Percentiles rank a stretch among this genome's conserved stretches.
Evolutionary conservation across 2,113 vertebrate genomes (phyloP).

Genomic region (Merops nubicus): DNA sequence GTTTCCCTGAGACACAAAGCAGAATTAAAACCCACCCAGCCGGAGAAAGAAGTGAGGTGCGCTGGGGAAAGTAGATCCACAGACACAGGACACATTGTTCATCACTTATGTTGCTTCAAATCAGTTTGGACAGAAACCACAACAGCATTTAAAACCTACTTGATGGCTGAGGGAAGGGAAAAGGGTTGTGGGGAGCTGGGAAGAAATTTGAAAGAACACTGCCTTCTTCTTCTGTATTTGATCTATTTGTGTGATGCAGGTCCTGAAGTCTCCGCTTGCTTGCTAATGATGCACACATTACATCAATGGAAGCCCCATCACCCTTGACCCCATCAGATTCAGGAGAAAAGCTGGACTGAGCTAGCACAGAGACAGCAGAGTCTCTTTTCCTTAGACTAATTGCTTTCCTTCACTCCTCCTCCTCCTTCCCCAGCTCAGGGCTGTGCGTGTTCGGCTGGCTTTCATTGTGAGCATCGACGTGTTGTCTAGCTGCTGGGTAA

Average conservation of each 20-base stretch:
- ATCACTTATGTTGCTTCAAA: background rate
- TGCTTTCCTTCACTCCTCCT: background rate
- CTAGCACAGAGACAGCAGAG: background rate
- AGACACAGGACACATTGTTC: background rate
- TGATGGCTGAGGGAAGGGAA: background rate
- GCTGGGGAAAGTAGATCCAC: background rate
- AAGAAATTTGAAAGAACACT: background rate
- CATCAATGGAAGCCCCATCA: background rate
- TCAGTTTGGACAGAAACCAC: background rate
- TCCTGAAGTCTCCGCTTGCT: background rate
- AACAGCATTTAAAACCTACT: background rate
- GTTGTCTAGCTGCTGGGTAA: constrained; percentile 6
- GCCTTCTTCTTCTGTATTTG: background rate
- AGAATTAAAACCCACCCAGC: constrained; percentile 24
- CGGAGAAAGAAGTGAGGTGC: background rate
- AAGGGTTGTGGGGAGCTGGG: background rate
- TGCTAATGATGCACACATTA: background rate
- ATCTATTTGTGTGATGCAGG: background rate
- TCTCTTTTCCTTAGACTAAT: background rate
- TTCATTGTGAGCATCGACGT: background rate
- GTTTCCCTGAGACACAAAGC: background rate
- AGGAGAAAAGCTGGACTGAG: background rate
- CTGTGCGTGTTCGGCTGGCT: background rate
- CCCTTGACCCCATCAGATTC: background rate
- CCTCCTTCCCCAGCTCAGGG: background rate